A percentile compares a stretch with the other conserved stretches of the same genome.
phyloP scores from a whole-genome alignment of 2,797 vertebrate genomes.

The Urophycis tenuis region DNA sequence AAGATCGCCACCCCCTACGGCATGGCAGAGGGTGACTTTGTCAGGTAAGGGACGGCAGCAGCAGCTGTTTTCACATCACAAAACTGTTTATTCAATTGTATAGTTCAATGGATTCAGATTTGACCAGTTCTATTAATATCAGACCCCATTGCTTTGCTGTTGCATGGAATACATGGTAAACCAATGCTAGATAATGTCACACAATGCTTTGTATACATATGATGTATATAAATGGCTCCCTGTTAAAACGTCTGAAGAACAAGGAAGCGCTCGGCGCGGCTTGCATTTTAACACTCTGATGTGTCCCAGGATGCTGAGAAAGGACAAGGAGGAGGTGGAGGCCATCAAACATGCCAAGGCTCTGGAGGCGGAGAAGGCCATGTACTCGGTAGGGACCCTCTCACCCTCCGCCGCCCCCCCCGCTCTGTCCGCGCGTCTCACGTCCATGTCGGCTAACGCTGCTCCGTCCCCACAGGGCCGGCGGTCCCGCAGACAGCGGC shows the following conservation, averaged over 20 bases:
- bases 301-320: slow-evolving; percentile 85
- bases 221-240: neutral
- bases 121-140: neutral
- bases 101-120: neutral
- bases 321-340: slow-evolving; percentile 96
- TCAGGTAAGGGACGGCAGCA: slow-evolving; percentile 68
- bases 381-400: slow-evolving; percentile 87
- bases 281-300: too few relatives aligned
- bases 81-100: neutral
- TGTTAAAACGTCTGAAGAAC: neutral
- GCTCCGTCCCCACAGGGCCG: slow-evolving; percentile 74
- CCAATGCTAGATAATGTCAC: too few relatives aligned
- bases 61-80: neutral
- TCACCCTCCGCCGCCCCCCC: neutral
- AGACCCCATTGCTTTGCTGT: too few relatives aligned
- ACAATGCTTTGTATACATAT: neutral
- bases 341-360: slow-evolving; percentile 97
- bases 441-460: neutral
- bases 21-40: slow-evolving; percentile 93
- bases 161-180: too few relatives aligned
- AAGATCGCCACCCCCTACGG: slow-evolving; percentile 92
- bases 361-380: slow-evolving; percentile 94
- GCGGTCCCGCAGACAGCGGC: slow-evolving; percentile 87
- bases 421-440: neutral
- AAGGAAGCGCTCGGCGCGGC: too few relatives aligned